Conservation (phyloP, 2,797 vertebrate genomes). For the Parotocinclus haroldoi region DNA sequence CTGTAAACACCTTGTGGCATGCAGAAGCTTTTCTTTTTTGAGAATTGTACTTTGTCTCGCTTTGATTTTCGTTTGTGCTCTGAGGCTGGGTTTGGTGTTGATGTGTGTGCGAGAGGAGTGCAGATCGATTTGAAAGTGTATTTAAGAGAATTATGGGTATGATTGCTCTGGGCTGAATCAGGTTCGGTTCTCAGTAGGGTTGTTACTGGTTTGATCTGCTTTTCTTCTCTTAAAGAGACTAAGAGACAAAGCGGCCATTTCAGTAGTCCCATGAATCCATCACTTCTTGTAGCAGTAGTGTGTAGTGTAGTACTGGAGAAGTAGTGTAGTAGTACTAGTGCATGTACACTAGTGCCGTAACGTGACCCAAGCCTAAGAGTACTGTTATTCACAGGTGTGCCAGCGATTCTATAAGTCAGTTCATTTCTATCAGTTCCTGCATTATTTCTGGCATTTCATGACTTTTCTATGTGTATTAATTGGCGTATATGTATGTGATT, state of each 20-base stretch:
- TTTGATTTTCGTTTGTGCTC: constrained; percentile 21
- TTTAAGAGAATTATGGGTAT: constrained; percentile 35
- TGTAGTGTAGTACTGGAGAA: too few species aligned
- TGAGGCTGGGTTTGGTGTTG: constrained; percentile 6
- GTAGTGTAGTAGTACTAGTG: background rate
- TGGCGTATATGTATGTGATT: too few species aligned
- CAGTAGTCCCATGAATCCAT: background rate
- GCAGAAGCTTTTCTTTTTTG: background rate
- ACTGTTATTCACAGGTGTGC: background rate
- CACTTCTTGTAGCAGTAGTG: background rate
- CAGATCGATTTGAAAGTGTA: constrained; percentile 31
- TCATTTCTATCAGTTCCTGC: background rate
- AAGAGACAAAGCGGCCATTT: too few species aligned
- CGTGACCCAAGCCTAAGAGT: background rate
- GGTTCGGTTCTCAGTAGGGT: constrained; percentile 13
- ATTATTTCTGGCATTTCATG: background rate
- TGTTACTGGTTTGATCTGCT: background rate
- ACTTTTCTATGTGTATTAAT: too few species aligned
- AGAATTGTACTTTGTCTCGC: constrained; percentile 17
- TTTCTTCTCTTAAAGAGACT: background rate
- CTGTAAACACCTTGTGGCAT: constrained; percentile 3
- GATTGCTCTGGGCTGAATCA: constrained; percentile 41
- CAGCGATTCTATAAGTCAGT: background rate
- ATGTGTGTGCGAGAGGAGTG: background rate
- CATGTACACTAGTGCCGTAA: background rate